A percentile compares a stretch with the other conserved stretches of the same genome.
phyloP scores from a whole-genome alignment of 23 tunicate species.

The Ciona savignyi region DNA sequence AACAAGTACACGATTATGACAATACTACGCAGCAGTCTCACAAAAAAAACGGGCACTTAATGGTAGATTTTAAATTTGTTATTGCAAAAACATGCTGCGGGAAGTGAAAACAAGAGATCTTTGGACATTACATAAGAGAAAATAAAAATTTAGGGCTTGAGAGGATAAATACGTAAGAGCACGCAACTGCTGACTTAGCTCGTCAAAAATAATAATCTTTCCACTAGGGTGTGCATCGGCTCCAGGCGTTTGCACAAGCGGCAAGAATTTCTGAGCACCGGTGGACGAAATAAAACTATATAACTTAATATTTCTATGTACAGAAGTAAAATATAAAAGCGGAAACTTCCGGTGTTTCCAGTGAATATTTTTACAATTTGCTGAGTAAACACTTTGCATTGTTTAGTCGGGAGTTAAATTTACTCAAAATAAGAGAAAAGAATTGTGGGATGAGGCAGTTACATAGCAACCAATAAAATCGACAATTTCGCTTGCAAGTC shows the following conservation, averaged over 20 bases:
- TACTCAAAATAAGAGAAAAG: not conserved
- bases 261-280: not conserved
- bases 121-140: too few relatives aligned
- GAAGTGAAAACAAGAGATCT: too few relatives aligned
- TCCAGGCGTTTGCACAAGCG: not conserved
- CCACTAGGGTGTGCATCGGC: not conserved
- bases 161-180: not conserved
- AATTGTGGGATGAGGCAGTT: not conserved
- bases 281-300: not conserved
- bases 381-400: not conserved
- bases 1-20: slow-evolving; percentile 21
- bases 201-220: too few relatives aligned
- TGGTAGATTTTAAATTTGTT: too few relatives aligned
- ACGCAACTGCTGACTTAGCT: not conserved
- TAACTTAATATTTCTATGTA: not conserved
- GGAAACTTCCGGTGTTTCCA: not conserved
- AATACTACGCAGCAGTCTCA: not conserved
- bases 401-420: not conserved
- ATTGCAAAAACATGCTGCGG: too few relatives aligned
- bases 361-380: not conserved
- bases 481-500: too few relatives aligned
- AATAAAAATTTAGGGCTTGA: not conserved
- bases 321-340: not conserved
- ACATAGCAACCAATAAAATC: not conserved
- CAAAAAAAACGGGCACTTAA: slow-evolving; percentile 3